Conservation (phyloP, 2,888 invertebrate genomes). For the Heliconius cydno region DNA sequence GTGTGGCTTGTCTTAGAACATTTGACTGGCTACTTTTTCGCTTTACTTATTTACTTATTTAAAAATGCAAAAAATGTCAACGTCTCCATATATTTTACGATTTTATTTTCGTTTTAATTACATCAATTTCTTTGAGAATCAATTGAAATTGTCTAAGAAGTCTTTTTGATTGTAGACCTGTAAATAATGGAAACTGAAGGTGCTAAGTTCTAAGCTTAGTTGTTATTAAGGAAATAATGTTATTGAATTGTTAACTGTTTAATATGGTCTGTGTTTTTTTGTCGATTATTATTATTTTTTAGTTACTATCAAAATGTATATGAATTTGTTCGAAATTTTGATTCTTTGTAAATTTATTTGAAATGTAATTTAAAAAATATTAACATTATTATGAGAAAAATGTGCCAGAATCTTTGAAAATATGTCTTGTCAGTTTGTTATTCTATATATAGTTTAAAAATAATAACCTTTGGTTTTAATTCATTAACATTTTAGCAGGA, state of each 20-base stretch:
- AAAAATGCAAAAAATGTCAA: too few species aligned
- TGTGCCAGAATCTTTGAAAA: not conserved
- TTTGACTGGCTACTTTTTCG: too few species aligned
- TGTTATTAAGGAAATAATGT: slow-evolving; percentile 31
- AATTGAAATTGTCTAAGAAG: not conserved
- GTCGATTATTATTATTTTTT: slow-evolving; percentile 14
- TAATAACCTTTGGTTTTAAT: not conserved
- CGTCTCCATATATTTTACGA: too few species aligned
- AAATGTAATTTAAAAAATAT: too few species aligned
- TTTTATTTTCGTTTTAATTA: too few species aligned
- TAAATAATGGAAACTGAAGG: slow-evolving; percentile 47
- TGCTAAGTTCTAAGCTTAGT: slow-evolving; percentile 49
- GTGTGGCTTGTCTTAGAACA: too few species aligned
- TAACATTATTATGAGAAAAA: not conserved
- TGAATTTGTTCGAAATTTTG: not conserved
- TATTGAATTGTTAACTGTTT: slow-evolving; percentile 38
- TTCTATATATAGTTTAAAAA: not conserved
- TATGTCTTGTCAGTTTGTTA: slow-evolving; percentile 3
- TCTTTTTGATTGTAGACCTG: not conserved
- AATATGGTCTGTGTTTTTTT: slow-evolving; percentile 26
- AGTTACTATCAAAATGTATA: not conserved
- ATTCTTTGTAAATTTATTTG: not conserved
- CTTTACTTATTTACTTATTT: too few species aligned
- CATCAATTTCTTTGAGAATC: not conserved
- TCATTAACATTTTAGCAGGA: not conserved